These are phyloP conservation scores for Paramisgurnus dabryanus DNA, from an alignment of 2,113 vertebrate genomes.

Conservation along the genomic window DNA sequence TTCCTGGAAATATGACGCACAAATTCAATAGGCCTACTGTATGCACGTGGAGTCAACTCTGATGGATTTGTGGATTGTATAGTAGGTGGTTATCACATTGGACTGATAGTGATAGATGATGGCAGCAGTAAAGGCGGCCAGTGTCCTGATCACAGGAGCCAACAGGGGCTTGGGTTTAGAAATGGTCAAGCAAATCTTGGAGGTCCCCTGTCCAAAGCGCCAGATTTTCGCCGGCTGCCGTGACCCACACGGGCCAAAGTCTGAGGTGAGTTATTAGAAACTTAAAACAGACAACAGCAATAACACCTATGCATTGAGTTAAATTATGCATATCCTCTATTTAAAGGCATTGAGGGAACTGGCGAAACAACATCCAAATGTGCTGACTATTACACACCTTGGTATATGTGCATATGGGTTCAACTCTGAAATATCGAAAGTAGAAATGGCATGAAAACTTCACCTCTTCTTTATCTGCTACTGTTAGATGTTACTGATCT, in stretches of 20 bases:
- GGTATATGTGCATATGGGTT: conserved; percentile 41
- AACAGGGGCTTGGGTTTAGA: conserved; percentile 64
- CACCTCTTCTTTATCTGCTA: not conserved
- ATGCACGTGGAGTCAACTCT: too few relatives aligned
- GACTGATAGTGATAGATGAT: conserved; percentile 13
- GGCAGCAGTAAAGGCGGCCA: conserved; percentile 39
- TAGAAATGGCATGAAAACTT: not conserved
- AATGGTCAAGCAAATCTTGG: conserved; percentile 58
- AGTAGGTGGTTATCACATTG: too few relatives aligned
- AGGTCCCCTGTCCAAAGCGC: not conserved
- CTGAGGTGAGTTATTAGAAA: conserved; percentile 54
- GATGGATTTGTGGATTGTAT: too few relatives aligned
- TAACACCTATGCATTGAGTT: too few relatives aligned
- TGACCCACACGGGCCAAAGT: conserved; percentile 54
- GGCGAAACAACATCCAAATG: conserved; percentile 56
- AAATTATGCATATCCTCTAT: not conserved
- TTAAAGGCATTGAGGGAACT: conserved; percentile 39
- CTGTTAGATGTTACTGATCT: conserved; percentile 59
- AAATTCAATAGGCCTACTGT: too few relatives aligned
- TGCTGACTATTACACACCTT: conserved; percentile 52
- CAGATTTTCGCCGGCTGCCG: conserved; percentile 58
- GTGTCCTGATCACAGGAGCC: conserved; percentile 61
- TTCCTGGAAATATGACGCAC: too few relatives aligned
- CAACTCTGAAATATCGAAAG: too few relatives aligned
- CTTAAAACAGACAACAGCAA: too few relatives aligned